These are phyloP conservation scores for Syngnathus typhle DNA, from an alignment of 2,113 vertebrate species.

Conservation along the genomic window DNA sequence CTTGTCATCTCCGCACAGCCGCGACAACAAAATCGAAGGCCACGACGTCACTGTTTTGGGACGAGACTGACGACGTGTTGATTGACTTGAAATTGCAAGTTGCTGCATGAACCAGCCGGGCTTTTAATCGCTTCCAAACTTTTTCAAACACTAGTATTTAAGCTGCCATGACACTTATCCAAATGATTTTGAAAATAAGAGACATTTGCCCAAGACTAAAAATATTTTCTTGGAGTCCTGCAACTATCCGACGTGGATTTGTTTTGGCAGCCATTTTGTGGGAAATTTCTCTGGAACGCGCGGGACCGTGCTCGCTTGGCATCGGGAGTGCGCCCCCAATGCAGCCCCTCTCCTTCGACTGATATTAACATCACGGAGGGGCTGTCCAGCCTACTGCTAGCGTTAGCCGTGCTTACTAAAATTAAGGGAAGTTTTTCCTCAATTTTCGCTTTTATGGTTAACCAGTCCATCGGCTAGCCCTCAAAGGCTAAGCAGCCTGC, in stretches of 20 bases:
- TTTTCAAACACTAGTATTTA: background rate
- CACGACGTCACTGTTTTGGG: constrained; percentile 1
- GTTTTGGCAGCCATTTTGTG: constrained; percentile 80
- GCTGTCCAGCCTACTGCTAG: constrained; percentile 50
- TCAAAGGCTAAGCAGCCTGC: constrained; percentile 27
- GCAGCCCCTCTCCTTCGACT: constrained; percentile 64
- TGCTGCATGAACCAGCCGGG: background rate
- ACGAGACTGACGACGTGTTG: background rate
- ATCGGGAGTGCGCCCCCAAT: constrained; percentile 64
- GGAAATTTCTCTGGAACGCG: constrained; percentile 53
- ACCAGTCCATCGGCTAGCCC: constrained; percentile 18
- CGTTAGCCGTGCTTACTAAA: constrained; percentile 46
- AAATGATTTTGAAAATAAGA: background rate
- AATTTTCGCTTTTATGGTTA: constrained; percentile 18
- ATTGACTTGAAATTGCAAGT: background rate
- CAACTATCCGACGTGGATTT: constrained; percentile 39
- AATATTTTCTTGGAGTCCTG: background rate
- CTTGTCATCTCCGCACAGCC: background rate
- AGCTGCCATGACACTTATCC: background rate
- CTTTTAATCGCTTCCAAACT: background rate
- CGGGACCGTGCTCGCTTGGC: constrained; percentile 45
- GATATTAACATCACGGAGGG: constrained; percentile 58
- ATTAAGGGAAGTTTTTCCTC: constrained; percentile 29
- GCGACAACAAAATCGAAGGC: background rate
- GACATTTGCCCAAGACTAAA: background rate